These are phyloP conservation scores for Sigmodon hispidus DNA, from an alignment of 2,113 vertebrate genomes.

Conservation along the genomic window DNA sequence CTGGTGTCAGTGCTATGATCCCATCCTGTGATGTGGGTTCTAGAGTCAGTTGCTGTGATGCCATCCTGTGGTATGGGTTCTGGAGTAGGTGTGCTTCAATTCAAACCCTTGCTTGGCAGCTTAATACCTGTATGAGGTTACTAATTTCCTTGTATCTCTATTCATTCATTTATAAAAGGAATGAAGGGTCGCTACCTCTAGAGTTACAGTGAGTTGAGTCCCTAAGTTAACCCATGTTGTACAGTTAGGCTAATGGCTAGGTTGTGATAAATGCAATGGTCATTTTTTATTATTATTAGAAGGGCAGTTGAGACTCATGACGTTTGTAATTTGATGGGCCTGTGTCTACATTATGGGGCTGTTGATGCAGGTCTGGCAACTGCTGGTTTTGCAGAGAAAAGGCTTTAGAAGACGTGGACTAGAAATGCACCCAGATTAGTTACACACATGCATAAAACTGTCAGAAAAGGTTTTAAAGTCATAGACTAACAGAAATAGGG, in stretches of 20 bases:
- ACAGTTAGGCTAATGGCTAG: neutral
- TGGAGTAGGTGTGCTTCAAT: neutral
- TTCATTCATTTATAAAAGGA: constrained; percentile 35
- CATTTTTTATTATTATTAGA: neutral
- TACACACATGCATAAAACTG: neutral
- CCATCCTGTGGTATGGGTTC: neutral
- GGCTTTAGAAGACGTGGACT: neutral
- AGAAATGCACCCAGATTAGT: neutral
- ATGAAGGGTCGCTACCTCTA: neutral
- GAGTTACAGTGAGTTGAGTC: neutral
- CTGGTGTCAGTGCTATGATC: neutral
- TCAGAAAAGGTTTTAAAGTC: neutral
- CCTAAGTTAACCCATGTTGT: neutral
- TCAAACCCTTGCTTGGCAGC: neutral
- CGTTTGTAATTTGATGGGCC: neutral
- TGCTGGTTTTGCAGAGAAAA: neutral
- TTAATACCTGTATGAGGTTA: neutral
- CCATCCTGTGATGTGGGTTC: neutral
- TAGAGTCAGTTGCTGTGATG: neutral
- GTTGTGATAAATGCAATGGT: too few species aligned
- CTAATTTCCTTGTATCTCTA: neutral
- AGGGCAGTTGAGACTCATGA: neutral
- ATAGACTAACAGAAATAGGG: neutral
- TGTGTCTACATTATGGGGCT: neutral
- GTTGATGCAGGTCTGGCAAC: neutral